phyloP scores from a whole-genome alignment of 1,140 invertebrate species.

The Heliothis subflexa region DNA sequence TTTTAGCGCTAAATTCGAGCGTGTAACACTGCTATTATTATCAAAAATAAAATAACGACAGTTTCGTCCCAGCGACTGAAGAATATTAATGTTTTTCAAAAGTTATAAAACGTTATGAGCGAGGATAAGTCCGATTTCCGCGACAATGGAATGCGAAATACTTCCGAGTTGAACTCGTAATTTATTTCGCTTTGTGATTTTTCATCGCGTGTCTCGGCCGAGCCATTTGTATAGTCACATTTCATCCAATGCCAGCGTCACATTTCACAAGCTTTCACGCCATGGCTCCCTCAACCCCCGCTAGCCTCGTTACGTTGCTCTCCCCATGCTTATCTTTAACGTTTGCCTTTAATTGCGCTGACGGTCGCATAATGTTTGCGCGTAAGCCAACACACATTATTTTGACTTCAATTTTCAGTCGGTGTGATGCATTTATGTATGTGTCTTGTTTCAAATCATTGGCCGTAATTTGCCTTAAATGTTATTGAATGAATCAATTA shows the following conservation, averaged over 20 bases:
- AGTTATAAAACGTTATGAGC: conserved; percentile 43
- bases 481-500: too few species aligned
- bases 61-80: background rate
- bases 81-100: conserved; percentile 46
- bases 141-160: conserved; percentile 58
- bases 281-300: conserved; percentile 34
- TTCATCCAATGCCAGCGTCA: conserved; percentile 57
- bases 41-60: conserved; percentile 44
- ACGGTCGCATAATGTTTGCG: conserved; percentile 52
- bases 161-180: conserved; percentile 63
- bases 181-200: conserved; percentile 73
- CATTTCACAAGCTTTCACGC: conserved; percentile 57
- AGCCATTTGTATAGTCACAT: conserved; percentile 61
- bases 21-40: conserved; percentile 31
- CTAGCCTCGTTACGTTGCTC: background rate
- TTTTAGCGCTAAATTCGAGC: conserved; percentile 4
- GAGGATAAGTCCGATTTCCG: conserved; percentile 45
- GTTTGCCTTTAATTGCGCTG: conserved; percentile 55
- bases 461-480: too few species aligned
- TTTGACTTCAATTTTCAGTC: conserved; percentile 31
- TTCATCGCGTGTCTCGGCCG: conserved; percentile 65
- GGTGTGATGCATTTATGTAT: background rate
- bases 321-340: conserved; percentile 55
- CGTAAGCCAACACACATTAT: conserved; percentile 50
- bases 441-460: background rate